phyloP scores from a whole-genome alignment of 1,140 invertebrate genomes.

The Heliconius nattereri region DNA sequence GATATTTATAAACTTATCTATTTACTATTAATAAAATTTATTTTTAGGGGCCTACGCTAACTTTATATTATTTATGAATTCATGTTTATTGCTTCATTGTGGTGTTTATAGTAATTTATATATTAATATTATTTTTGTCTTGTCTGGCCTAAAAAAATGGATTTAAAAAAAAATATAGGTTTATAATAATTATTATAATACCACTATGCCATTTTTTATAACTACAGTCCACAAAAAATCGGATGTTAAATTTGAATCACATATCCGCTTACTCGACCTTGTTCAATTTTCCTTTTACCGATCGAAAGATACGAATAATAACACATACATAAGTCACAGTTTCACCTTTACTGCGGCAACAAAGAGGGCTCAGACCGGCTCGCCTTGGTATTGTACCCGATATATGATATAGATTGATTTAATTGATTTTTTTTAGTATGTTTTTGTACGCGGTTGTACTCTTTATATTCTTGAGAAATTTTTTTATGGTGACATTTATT shows the following conservation, averaged over 20 bases:
- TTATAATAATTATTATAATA: too few species aligned
- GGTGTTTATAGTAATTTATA: too few species aligned
- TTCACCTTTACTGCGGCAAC: conserved; percentile 34
- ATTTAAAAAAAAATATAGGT: too few species aligned
- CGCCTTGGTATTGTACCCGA: conserved; percentile 30
- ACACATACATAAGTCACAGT: conserved; percentile 29
- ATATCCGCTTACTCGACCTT: conserved; percentile 29
- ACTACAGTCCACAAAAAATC: conserved; percentile 17
- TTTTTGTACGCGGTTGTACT: neutral
- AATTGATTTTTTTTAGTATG: neutral
- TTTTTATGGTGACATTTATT: neutral
- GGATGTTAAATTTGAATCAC: conserved; percentile 25
- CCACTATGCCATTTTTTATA: too few species aligned
- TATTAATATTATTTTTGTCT: too few species aligned
- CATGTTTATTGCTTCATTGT: too few species aligned
- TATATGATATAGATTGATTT: conserved; percentile 17
- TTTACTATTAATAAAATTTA: too few species aligned
- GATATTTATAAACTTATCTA: too few species aligned
- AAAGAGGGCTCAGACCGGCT: conserved; percentile 14
- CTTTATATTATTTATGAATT: too few species aligned
- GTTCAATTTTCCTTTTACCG: conserved; percentile 37
- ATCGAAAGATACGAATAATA: conserved; percentile 13
- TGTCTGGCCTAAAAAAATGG: too few species aligned
- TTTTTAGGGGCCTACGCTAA: too few species aligned
- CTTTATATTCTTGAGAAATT: neutral